Evolutionary conservation across 2,113 vertebrate species (phyloP), one percentile per base, ranked within the genome.

Genomic region (Coptodon bakossiorum): DNA sequence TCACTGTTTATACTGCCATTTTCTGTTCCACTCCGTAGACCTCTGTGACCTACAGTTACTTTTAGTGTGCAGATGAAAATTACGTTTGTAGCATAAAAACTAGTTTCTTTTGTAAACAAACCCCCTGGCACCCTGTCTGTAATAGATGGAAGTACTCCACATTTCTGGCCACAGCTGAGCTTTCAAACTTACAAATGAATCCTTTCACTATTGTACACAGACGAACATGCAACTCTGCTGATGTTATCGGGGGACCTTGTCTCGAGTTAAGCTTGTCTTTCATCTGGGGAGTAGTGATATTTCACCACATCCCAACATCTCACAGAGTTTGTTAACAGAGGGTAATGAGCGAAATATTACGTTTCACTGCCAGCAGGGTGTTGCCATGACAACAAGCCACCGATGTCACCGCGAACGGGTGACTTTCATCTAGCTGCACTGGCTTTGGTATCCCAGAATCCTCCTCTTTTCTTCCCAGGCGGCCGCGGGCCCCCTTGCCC

Each of bases 351-450:
- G 29, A 93, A 83, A 95, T 97, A 98, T 98, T 97, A 99, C 98
- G 95, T 94, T 98, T 98, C 61, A 99, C 94, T 86, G 98, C 98
- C 94, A 99, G 96, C 82, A 99, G 97, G 2, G 98, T 99, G 96
- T 98, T 99, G 94, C 99, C 99, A 93, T 99, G 98, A 97, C 98
- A 99, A 96, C 98, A 99, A 89, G 98, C 98, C 83, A 99, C 98
- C 0, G 98, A 99, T 38, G 98, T 98, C 96, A 99, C 97, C 2
- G 93, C 88, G 91, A 98, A 98, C 1, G 97, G 97, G 91, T 98
- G 98, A 5, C 88, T 97, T 95, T 99, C 98, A 9, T 98, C 97
- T 79, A 99, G 97, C 94, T 97, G 98, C 88, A 99, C 97, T 0
- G 95, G 96, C 92, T 96, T 96, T 0, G 99, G 98, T 36, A 96